phyloP scores from a whole-genome alignment of 1,140 invertebrate genomes.

The Saccostrea cuccullata region DNA sequence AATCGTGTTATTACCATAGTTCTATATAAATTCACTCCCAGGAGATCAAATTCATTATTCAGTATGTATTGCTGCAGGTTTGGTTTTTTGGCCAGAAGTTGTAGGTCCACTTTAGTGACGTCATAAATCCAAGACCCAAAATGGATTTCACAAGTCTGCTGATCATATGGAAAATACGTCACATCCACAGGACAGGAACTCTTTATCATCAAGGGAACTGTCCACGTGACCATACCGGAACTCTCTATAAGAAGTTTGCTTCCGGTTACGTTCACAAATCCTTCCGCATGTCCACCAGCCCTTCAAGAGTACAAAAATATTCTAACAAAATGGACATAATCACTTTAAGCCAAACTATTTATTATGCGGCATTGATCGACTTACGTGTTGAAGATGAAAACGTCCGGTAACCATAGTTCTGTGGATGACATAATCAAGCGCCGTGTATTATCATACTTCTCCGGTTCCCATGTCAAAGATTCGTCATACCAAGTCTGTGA shows the following conservation, averaged over 20 bases:
- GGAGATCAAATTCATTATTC: slow-evolving; percentile 73
- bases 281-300: slow-evolving; percentile 69
- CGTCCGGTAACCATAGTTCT: slow-evolving; percentile 82
- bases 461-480: slow-evolving; percentile 80
- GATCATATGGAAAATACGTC: slow-evolving; percentile 91
- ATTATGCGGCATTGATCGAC: slow-evolving; percentile 5
- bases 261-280: slow-evolving; percentile 73
- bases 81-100: slow-evolving; percentile 54
- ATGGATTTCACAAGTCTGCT: slow-evolving; percentile 97
- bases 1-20: slow-evolving; percentile 48
- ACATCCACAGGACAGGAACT: slow-evolving; percentile 74
- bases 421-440: slow-evolving; percentile 80
- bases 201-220: slow-evolving; percentile 73
- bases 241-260: slow-evolving; percentile 69
- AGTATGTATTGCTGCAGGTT: slow-evolving; percentile 70
- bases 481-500: slow-evolving; percentile 80
- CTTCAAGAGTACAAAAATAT: slow-evolving; percentile 50
- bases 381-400: slow-evolving; percentile 82
- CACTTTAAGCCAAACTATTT: too few species aligned
- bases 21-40: slow-evolving; percentile 49
- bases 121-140: slow-evolving; percentile 99
- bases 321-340: background rate
- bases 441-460: slow-evolving; percentile 78
- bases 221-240: slow-evolving; percentile 70
- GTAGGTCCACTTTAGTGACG: slow-evolving; percentile 88